phyloP scores from a whole-genome alignment of 2,113 vertebrate genomes.

The Melospiza melodia region DNA sequence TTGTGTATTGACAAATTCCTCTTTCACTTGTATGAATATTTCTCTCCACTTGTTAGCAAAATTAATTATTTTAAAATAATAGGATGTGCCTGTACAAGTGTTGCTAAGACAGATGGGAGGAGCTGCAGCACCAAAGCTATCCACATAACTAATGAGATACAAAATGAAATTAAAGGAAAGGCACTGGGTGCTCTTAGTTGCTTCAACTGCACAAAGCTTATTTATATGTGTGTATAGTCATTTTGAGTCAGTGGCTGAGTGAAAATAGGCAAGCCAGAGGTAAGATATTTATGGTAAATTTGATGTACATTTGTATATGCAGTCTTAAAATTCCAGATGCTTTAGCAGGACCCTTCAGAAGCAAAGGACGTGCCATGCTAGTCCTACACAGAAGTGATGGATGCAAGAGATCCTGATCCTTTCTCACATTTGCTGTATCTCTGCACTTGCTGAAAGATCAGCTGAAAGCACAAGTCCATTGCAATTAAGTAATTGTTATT shows the following conservation, averaged over 20 bases:
- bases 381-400: background rate
- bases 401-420: background rate
- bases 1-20: background rate
- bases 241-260: background rate
- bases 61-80: background rate
- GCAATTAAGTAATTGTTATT: background rate
- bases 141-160: background rate
- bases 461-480: background rate
- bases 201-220: background rate
- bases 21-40: background rate
- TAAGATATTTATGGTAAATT: background rate
- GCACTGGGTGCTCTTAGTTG: background rate
- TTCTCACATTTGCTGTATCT: background rate
- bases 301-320: background rate
- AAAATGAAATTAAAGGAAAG: background rate
- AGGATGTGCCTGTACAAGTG: background rate
- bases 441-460: background rate
- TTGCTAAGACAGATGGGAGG: background rate
- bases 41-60: background rate
- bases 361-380: background rate
- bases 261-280: background rate
- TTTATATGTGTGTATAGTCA: background rate
- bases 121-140: background rate
- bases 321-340: background rate
- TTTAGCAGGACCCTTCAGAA: background rate